Percentiles rank a stretch among this genome's conserved stretches.
Evolutionary conservation across 2,797 vertebrate species (phyloP).

Genomic region (Coregonus ussuriensis): DNA sequence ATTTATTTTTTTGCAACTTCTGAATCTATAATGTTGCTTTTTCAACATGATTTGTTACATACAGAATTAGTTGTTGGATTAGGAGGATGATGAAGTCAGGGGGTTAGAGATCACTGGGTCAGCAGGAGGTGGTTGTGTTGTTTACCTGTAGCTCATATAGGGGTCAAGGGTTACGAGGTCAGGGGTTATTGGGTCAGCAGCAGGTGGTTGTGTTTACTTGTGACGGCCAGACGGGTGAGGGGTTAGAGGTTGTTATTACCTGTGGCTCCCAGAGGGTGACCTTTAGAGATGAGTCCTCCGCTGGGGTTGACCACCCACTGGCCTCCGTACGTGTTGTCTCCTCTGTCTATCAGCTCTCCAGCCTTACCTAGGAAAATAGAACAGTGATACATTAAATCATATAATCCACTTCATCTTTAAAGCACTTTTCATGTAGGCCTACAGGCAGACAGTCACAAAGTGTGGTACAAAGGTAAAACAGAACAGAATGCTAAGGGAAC

Average conservation of each 20-base stretch:
- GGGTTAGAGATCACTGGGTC: not conserved
- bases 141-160: not conserved
- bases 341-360: slow-evolving; percentile 88
- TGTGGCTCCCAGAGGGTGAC: slow-evolving; percentile 96
- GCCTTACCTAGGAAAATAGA: slow-evolving; percentile 80
- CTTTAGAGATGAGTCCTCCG: slow-evolving; percentile 96
- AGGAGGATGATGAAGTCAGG: not conserved
- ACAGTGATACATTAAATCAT: not conserved
- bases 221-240: not conserved
- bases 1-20: too few species aligned
- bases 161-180: not conserved
- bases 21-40: not conserved
- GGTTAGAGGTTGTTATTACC: slow-evolving; percentile 68
- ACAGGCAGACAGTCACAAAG: not conserved
- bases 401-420: not conserved
- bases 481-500: too few species aligned
- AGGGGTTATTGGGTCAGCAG: not conserved
- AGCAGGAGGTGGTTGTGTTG: not conserved
- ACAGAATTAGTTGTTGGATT: too few species aligned
- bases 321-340: slow-evolving; percentile 96
- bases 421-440: not conserved
- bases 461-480: not conserved
- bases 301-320: slow-evolving; percentile 97
- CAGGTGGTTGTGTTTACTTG: not conserved
- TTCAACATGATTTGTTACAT: not conserved